Evolutionary conservation across 35 echinoderm and acorn worm species (phyloP).

Genomic region (Holothuria glaberrima): DNA sequence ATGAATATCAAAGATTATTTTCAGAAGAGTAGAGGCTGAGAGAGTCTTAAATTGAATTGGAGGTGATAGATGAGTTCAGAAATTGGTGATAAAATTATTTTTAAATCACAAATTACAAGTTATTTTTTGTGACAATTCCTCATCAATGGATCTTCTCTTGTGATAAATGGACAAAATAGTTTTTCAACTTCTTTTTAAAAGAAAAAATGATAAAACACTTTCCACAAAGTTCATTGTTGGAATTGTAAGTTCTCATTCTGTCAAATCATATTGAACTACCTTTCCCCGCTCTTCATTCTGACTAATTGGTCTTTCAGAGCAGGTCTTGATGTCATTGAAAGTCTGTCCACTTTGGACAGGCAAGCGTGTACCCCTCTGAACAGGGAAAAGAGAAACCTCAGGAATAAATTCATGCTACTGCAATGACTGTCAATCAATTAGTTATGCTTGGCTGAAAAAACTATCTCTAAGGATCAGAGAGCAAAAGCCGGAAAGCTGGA

Average conservation of each 20-base stretch:
- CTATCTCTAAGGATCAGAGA: conserved; percentile 49
- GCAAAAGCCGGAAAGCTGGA: conserved; percentile 58
- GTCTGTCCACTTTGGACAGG: conserved; percentile 25
- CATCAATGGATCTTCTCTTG: no score
- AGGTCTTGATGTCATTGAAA: conserved; percentile 24
- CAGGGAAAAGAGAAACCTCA: neutral
- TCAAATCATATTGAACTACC: conserved; percentile 52
- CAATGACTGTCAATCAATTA: conserved; percentile 49
- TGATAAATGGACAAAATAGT: neutral
- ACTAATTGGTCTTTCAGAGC: conserved; percentile 43
- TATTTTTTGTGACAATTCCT: no score
- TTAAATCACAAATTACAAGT: no score
- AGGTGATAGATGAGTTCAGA: no score
- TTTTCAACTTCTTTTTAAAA: neutral
- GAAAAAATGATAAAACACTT: neutral
- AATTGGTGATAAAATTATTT: no score
- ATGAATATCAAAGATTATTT: no score
- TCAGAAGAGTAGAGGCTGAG: no score
- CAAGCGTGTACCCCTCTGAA: conserved; percentile 24
- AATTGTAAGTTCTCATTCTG: conserved; percentile 39
- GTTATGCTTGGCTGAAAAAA: conserved; percentile 20
- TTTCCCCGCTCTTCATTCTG: conserved; percentile 3
- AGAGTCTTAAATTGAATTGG: no score
- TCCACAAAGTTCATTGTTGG: neutral
- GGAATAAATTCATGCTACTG: neutral